phyloP scores from a whole-genome alignment of 1,140 invertebrate species.

The Hyles vespertilio region DNA sequence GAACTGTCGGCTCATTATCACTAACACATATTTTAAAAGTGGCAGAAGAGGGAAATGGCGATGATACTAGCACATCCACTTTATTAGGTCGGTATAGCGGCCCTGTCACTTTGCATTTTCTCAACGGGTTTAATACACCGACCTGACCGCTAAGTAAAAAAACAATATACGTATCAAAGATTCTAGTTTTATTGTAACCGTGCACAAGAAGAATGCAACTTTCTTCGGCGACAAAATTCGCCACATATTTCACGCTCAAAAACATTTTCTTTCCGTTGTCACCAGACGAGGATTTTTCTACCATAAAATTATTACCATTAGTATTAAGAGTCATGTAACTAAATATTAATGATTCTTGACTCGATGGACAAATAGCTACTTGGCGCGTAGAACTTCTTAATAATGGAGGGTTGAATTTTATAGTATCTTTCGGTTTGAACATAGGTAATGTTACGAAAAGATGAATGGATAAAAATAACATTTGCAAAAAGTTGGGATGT shows the following conservation, averaged over 20 bases:
- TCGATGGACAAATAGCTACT: constrained; percentile 42
- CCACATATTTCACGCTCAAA: constrained; percentile 54
- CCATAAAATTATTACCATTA: constrained; percentile 43
- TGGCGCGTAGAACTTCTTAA: constrained; percentile 52
- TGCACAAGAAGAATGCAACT: constrained; percentile 53
- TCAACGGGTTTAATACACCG: constrained; percentile 41
- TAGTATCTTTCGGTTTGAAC: constrained; percentile 51
- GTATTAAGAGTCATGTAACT: constrained; percentile 50
- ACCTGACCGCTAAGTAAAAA: constrained; percentile 47
- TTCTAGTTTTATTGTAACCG: constrained; percentile 63
- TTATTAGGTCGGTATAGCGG: constrained; percentile 59
- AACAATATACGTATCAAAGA: constrained; percentile 63
- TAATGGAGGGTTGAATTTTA: constrained; percentile 59
- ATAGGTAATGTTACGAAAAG: constrained; percentile 57
- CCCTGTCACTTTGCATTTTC: constrained; percentile 57
- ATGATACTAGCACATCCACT: constrained; percentile 50
- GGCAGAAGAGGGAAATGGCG: constrained; percentile 41
- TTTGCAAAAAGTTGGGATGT: constrained; percentile 58
- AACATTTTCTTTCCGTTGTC: constrained; percentile 57
- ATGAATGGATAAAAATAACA: constrained; percentile 66
- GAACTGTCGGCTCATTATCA: constrained; percentile 54
- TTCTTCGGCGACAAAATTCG: constrained; percentile 52
- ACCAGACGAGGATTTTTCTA: constrained; percentile 46
- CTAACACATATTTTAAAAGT: constrained; percentile 42
- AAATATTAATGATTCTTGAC: constrained; percentile 55